Percentiles rank a stretch among this genome's conserved stretches.
These are phyloP conservation scores for Ceryle rudis DNA, from an alignment of 2,797 vertebrate species.

Conservation along the genomic window DNA sequence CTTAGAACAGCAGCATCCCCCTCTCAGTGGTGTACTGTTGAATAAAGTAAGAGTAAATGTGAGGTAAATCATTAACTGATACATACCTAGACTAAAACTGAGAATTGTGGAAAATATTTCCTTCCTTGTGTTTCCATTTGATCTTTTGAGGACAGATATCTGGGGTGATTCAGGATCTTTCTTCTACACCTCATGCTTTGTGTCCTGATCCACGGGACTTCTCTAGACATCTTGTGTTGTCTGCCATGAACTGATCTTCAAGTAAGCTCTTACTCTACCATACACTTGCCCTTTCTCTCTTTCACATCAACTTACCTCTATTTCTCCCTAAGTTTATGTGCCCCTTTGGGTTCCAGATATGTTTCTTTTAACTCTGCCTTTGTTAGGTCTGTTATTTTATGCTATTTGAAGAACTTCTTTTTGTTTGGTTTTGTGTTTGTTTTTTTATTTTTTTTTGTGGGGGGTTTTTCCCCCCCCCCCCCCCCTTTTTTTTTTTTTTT, in stretches of 20 bases:
- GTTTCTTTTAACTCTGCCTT: neutral
- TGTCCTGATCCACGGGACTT: neutral
- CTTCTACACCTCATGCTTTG: neutral
- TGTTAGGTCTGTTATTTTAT: neutral
- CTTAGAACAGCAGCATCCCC: neutral
- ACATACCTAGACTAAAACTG: neutral
- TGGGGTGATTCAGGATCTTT: neutral
- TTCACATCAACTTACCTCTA: neutral
- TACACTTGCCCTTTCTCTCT: neutral
- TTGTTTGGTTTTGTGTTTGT: no score
- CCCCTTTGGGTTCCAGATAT: accelerated
- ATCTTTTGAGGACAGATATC: neutral
- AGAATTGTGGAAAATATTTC: neutral
- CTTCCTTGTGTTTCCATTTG: neutral
- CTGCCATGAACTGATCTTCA: neutral
- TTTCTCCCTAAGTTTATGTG: neutral
- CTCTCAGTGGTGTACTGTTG: neutral
- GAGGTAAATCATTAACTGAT: neutral
- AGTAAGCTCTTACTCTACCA: neutral
- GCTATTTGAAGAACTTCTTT: neutral
- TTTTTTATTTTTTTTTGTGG: no score
- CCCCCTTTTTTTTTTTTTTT: no score
- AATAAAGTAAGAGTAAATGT: neutral
- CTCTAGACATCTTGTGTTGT: neutral
- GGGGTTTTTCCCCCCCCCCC: no score